Evolutionary conservation across 2,888 invertebrate species (phyloP).

Genomic region (Mesopsocus fuscifrons): DNA sequence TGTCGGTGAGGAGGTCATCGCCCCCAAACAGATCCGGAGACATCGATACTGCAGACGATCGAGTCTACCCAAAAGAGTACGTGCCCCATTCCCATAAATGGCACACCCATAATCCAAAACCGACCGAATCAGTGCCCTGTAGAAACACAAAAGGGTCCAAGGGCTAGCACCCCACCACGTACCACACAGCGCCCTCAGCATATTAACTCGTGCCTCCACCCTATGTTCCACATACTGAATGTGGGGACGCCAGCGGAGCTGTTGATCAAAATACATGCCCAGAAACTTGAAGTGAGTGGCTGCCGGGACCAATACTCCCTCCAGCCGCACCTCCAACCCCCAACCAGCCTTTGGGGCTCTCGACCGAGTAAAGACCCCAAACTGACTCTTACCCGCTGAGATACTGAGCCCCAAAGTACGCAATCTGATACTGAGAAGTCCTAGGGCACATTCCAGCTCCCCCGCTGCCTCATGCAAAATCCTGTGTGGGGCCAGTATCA

Average conservation of each 20-base stretch:
- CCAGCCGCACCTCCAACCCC: not conserved
- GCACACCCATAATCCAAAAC: conserved; percentile 10
- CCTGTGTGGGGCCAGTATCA: not conserved
- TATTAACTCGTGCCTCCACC: conserved; percentile 2
- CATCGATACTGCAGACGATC: conserved; percentile 6
- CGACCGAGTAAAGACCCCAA: conserved; percentile 4
- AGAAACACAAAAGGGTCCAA: not conserved
- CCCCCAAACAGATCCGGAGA: conserved; percentile 5
- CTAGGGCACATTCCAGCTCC: not conserved
- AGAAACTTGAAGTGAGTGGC: not conserved
- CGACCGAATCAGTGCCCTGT: conserved; percentile 9
- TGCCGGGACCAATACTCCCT: not conserved
- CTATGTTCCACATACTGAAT: not conserved
- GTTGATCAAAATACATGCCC: not conserved
- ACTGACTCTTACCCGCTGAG: not conserved
- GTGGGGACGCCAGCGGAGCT: not conserved
- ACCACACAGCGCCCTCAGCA: not conserved
- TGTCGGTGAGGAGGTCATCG: conserved; percentile 9
- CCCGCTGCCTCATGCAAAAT: conserved; percentile 3
- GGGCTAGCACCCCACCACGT: conserved; percentile 3
- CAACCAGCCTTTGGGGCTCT: not conserved
- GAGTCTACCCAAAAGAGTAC: not conserved
- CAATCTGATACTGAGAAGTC: not conserved
- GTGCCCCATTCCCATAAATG: conserved; percentile 1
- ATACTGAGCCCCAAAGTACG: not conserved